A percentile compares a stretch with the other conserved stretches of the same genome.
phyloP scores from a whole-genome alignment of 2,797 vertebrate genomes.

The Staurois parvus region DNA sequence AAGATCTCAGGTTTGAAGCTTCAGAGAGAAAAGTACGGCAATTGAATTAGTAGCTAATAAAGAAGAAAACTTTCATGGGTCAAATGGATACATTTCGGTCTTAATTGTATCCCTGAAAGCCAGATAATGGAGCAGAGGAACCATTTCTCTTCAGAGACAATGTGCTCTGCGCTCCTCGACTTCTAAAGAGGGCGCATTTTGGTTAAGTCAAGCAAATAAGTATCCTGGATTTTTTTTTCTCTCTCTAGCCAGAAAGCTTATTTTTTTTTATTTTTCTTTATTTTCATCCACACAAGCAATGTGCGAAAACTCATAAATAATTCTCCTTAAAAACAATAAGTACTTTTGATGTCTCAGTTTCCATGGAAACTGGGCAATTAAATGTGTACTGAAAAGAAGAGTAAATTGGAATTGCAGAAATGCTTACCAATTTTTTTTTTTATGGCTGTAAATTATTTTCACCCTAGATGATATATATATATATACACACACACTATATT shows the following conservation, averaged over 20 bases:
- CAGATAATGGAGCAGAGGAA: neutral
- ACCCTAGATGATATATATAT: neutral
- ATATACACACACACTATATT: too few species aligned
- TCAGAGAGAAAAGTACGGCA: neutral
- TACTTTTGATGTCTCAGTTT: constrained; percentile 56
- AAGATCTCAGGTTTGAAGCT: neutral
- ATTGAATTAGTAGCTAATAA: constrained; percentile 25
- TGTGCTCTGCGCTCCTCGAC: neutral
- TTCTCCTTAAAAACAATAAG: constrained; percentile 56
- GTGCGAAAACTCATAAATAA: constrained; percentile 48
- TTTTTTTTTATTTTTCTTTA: neutral
- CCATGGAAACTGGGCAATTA: constrained; percentile 56
- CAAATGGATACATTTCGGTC: constrained; percentile 21
- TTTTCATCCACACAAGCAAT: constrained; percentile 12
- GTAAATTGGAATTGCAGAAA: constrained; percentile 23
- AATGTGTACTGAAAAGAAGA: constrained; percentile 44
- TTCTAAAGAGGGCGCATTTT: neutral
- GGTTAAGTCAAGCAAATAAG: constrained; percentile 7
- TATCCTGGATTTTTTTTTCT: neutral
- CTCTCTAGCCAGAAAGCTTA: constrained; percentile 6
- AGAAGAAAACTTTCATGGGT: neutral
- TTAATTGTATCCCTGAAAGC: constrained; percentile 21
- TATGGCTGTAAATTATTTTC: constrained; percentile 32
- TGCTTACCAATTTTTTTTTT: constrained; percentile 8
- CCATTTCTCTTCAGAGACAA: neutral